Conservation (phyloP, 2,797 vertebrate species). For the Peromyscus aztecus region DNA sequence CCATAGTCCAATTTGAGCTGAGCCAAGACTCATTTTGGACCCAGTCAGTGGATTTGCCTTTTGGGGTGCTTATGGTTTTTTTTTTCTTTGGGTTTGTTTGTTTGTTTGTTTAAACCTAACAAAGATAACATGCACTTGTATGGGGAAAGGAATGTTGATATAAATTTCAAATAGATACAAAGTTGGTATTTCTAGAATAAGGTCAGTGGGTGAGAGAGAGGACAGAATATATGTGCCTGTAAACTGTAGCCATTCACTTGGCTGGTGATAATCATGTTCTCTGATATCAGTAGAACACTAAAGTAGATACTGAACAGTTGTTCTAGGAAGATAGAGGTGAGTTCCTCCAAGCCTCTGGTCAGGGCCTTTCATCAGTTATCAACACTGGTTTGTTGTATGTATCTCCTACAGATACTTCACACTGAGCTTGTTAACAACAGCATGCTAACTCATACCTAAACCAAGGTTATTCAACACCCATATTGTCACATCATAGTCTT, state of each 20-base stretch:
- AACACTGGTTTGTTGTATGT: background rate
- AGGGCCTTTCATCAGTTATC: background rate
- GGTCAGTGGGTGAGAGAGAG: too few species aligned
- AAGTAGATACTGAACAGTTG: background rate
- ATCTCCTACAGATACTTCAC: slow-evolving; percentile 54
- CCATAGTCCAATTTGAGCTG: background rate
- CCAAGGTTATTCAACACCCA: background rate
- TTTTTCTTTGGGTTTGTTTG: background rate
- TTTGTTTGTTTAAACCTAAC: background rate
- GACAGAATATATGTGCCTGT: background rate
- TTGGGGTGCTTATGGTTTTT: background rate
- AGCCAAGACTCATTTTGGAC: background rate
- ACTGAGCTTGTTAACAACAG: background rate
- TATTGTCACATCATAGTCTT: background rate
- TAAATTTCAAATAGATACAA: background rate
- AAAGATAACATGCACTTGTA: background rate
- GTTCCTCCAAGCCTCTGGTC: background rate
- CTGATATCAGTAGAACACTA: background rate
- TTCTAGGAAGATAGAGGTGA: background rate
- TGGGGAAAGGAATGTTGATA: background rate
- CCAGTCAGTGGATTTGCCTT: background rate
- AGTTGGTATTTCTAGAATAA: background rate
- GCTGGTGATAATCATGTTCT: background rate
- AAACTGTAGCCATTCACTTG: background rate
- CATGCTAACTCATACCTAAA: background rate